Evolutionary conservation across 30 jellyfish, hydroid and myxozoan species (phyloP).

Genomic region (Aurelia sp.): DNA sequence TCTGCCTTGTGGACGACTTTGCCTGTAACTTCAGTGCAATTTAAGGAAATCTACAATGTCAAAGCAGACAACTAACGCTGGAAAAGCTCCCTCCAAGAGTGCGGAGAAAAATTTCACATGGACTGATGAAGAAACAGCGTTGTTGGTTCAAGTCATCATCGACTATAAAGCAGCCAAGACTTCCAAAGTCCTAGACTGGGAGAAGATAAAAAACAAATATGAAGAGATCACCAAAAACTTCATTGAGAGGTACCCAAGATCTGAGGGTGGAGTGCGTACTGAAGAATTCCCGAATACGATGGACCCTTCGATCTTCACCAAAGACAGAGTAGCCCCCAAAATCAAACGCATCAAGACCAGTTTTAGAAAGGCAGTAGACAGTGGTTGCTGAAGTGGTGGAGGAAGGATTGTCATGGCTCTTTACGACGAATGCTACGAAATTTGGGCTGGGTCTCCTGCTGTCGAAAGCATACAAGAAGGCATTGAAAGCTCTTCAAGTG

Average conservation of each 20-base stretch:
- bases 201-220: constrained; percentile 12
- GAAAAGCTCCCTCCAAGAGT: no score
- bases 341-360: constrained; percentile 36
- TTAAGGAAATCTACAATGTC: no score
- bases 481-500: constrained; percentile 13
- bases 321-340: constrained; percentile 21
- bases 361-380: constrained; percentile 43
- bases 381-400: constrained; percentile 57
- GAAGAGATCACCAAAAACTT: constrained; percentile 22
- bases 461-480: constrained; percentile 48
- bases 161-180: constrained; percentile 37
- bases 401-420: constrained; percentile 39
- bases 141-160: constrained; percentile 10
- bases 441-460: constrained; percentile 69
- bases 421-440: background rate
- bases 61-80: no score
- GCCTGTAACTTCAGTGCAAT: no score
- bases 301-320: background rate
- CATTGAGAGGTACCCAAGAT: background rate
- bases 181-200: constrained; percentile 48
- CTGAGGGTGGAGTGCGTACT: background rate
- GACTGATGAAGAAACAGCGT: constrained; percentile 23
- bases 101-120: no score
- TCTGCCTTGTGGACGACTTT: no score
- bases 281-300: background rate